A percentile compares a stretch with the other conserved stretches of the same genome.
phyloP scores from a whole-genome alignment of 2,888 invertebrate genomes.

The Agonum fuliginosum region DNA sequence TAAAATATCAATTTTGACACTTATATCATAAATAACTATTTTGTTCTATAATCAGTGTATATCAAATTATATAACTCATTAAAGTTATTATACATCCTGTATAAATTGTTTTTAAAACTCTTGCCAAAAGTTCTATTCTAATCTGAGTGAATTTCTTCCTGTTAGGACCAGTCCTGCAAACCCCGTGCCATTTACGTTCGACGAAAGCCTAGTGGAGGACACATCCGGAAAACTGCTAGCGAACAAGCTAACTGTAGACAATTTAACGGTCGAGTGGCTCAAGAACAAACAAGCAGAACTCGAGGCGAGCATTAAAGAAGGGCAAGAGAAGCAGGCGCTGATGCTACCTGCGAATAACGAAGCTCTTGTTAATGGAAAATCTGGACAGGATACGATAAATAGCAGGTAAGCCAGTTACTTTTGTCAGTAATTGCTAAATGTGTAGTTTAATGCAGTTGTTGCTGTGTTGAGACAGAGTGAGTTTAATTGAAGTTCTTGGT shows the following conservation, averaged over 20 bases:
- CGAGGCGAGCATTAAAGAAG: conserved; percentile 86
- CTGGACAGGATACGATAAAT: conserved; percentile 54
- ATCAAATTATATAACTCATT: no score
- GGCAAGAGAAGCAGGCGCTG: conserved; percentile 76
- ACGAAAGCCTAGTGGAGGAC: conserved; percentile 90
- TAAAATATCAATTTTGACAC: no score
- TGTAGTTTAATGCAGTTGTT: background rate
- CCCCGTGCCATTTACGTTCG: conserved; percentile 88
- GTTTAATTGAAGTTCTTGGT: background rate
- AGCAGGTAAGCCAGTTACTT: conserved; percentile 4
- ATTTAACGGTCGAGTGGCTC: conserved; percentile 93
- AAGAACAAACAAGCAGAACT: conserved; percentile 86
- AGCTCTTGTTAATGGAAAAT: conserved; percentile 69
- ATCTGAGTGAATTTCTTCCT: conserved; percentile 62
- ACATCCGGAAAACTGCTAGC: conserved; percentile 90
- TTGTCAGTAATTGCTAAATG: background rate
- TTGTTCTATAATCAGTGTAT: no score
- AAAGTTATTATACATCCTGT: no score
- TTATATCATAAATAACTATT: no score
- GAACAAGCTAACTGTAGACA: conserved; percentile 93
- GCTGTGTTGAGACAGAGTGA: background rate
- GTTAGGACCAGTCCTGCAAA: conserved; percentile 86
- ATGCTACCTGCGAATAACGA: conserved; percentile 65
- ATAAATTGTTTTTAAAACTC: no score
- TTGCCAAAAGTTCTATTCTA: no score